Percentiles rank a stretch among this genome's conserved stretches.
Evolutionary conservation across 1,140 invertebrate genomes (phyloP).

Genomic region (Drosophila lacteicornis): DNA sequence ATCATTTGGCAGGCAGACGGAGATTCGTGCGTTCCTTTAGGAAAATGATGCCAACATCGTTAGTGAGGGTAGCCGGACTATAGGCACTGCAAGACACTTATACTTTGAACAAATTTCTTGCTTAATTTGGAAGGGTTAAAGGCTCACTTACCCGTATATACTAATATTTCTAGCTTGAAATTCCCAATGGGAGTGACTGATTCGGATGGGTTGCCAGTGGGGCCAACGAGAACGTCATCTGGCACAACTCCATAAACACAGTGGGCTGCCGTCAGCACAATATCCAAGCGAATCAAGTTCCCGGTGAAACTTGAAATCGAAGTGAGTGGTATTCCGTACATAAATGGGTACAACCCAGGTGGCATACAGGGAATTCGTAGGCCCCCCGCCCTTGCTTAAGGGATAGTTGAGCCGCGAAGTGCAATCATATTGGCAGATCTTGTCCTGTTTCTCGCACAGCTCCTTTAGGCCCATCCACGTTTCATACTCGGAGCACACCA

Average conservation of each 20-base stretch:
- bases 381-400: not conserved
- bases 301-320: not conserved
- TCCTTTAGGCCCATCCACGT: not conserved
- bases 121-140: too few relatives aligned
- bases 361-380: not conserved
- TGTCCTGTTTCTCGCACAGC: not conserved
- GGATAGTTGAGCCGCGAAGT: too few relatives aligned
- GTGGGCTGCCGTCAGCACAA: not conserved
- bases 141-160: too few relatives aligned
- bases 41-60: not conserved
- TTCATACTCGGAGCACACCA: not conserved
- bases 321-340: not conserved
- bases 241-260: not conserved
- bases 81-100: too few relatives aligned
- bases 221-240: not conserved
- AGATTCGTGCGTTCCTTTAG: not conserved
- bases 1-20: not conserved
- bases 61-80: too few relatives aligned
- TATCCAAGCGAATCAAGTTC: not conserved
- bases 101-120: too few relatives aligned
- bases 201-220: not conserved
- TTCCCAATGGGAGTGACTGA: too few relatives aligned
- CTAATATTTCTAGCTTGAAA: not conserved
- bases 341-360: not conserved
- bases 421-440: not conserved